Base-by-base conservation (phyloP, 2,797 vertebrate genomes). In the Erpetoichthys calabaricus region DNA sequence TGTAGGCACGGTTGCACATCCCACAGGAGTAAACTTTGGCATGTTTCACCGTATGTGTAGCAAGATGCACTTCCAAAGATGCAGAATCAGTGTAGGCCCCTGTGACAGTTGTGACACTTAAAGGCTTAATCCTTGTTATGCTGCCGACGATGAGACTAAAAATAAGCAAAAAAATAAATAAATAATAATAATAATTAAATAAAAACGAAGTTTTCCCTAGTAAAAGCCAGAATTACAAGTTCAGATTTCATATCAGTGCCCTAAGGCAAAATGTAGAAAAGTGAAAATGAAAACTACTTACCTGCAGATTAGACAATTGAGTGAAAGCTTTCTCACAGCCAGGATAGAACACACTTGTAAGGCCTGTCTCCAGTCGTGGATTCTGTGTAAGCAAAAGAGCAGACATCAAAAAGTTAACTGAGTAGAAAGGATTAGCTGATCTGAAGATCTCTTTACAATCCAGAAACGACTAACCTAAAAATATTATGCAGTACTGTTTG, bases 101-200 rank as follows among this genome's bases (percentile, higher is more conserved):
- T 90, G 77, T 98, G 95, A 80, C 96, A 99, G 75, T 97, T 92
- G 75, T 90, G 82, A 85, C 96, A 99, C 86, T 98, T 99, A 81
- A 88, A 98, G 55, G 96, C 96, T 80, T 99, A 99, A 78, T 99
- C 96, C 85, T 99, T 99, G 80, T 98, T 99, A 85, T 99, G 96
- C 71, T 99, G 96, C 77, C 95, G 87, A 67, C 96, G 91, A 70
- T 99, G 96, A 62, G 95, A 99, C 95, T 98, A 77, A 42, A 51
- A 60, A 55, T 47, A 8, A 59, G 54, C 51, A 46, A 56, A 53
- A 1, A 42, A 0, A 57, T 56, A 57, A 59, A 0, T 3, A 3
- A 6, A 41, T 9, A 10, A 44, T 59, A 52, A 63, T 9, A 51
- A 57, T 63, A n/a, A 0, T 2, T 47, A 8, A 51, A 60, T 7